Evolutionary conservation across 2,888 invertebrate genomes (phyloP), one percentile per base, ranked within the genome.

Genomic region (Silvanus unidentatus): DNA sequence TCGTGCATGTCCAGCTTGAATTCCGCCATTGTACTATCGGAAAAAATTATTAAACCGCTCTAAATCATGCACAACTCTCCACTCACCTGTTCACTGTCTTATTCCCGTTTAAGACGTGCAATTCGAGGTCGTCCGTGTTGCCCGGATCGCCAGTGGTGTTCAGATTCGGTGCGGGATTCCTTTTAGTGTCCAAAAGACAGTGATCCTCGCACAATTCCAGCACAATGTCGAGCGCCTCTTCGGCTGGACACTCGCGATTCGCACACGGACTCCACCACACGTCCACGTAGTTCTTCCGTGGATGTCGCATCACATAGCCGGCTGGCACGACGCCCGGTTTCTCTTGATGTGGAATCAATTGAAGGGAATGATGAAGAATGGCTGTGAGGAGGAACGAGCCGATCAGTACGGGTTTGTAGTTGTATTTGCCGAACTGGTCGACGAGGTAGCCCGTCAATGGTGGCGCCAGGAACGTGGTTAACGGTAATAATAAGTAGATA

Each of bases 251-350:
- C 69, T 86, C 86, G 49, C 86, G 75, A 58, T 86, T 86, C 0
- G 86, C 84, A 60, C 87, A 88, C 0, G 87, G 87, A 62, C 86
- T 86, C 87, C 87, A 88, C 87, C 87, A 88, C 28, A 87, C 84
- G 78, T 88, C 86, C 39, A 86, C 82, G 60, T 77, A 79, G 54
- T 79, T 79, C 49, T 79, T 81, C 54, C 78, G 77, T 14, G 86
- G 86, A 73, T 87, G 85, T 46, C 82, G 78, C 75, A 87, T 80
- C 48, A 86, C 82, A 69, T 84, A 86, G 32, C 85, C 86, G 43
- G 84, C 78, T 40, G 87, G 86, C 70, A 84, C 78, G 59, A 80
- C 78, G 47, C 86, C 84, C 3, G 86, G 85, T 28, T 81, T 83
- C 73, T 88, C 87, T 72, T 84, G 85, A 61, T 86, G 84, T 15